These are phyloP conservation scores for Epinephelus coioides DNA, from an alignment of 2,797 vertebrate species.

Conservation along the genomic window DNA sequence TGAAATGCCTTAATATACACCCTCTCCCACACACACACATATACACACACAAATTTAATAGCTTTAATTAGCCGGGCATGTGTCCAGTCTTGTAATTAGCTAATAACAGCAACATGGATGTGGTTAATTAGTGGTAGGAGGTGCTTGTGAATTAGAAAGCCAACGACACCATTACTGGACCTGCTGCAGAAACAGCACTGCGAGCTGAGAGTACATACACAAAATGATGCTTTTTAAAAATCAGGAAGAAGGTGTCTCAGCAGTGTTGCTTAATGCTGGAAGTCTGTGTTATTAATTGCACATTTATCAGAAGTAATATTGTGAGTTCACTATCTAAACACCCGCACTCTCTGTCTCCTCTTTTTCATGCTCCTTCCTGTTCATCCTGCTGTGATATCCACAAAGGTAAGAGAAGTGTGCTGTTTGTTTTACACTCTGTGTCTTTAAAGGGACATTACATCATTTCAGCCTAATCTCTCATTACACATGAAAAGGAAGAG, in stretches of 20 bases:
- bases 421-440: conserved; percentile 36
- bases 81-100: conserved; percentile 98
- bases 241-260: background rate
- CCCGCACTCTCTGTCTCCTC: conserved; percentile 8
- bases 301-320: conserved; percentile 7
- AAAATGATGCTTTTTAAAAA: conserved; percentile 2
- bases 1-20: conserved; percentile 57
- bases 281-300: conserved; percentile 20
- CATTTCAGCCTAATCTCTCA: conserved; percentile 86
- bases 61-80: conserved; percentile 96
- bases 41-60: conserved; percentile 64
- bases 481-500: conserved; percentile 87
- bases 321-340: conserved; percentile 38
- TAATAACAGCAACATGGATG: conserved; percentile 96
- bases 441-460: conserved; percentile 90
- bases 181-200: conserved; percentile 79
- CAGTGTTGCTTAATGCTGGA: background rate
- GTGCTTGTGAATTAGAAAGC: conserved; percentile 93
- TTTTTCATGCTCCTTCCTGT: conserved; percentile 19
- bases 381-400: conserved; percentile 35
- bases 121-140: conserved; percentile 95
- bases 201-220: background rate
- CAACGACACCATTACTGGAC: conserved; percentile 90
- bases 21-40: conserved; percentile 33
- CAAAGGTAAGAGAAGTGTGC: conserved; percentile 61